Evolutionary conservation across 2,888 invertebrate genomes (phyloP), one percentile per base, ranked within the genome.

Genomic region (Sycophila texana): DNA sequence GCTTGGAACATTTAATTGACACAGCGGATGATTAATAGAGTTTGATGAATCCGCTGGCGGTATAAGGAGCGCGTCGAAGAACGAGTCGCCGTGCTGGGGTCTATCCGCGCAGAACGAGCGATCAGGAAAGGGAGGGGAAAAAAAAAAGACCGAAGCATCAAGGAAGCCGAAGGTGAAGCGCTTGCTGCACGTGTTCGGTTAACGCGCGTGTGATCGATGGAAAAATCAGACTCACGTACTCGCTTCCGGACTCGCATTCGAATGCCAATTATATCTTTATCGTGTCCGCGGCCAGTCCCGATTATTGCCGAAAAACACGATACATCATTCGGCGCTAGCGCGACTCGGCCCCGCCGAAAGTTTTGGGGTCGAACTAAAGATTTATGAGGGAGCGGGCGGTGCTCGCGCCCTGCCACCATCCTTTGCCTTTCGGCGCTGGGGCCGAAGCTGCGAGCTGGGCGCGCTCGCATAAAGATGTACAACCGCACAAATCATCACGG

Each of bases 181-280:
- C 13, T 55, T 53, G 22, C 16, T n/a, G 22, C 68, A 49, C 22
- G 39, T 47, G 49, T 22, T 12, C 20, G 49, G 10, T 30, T 58
- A 51, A 47, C 20, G 61, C n/a, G 22, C 7, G 26, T 26, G 65
- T 74, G 79, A 79, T 75, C 60, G 75, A 79, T 74, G 65, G 60
- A 72, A 71, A 61, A 72, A 49, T 39, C 10, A 58, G 13, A 26
- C 20, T 14, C 14, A 39, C 39, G 16, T 39, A 10, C 14, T 5
- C 60, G 72, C 58, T 72, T 68, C 68, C 74, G 61, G n/a, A 12
- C 18, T 65, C 57, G 60, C 65, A 74, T 73, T 74, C 61, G 71
- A 74, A 71, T 76, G 74, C 83, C 84, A 86, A 86, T 87, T 86
- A 85, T 82, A 84, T 84, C 83, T 86, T 86, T 86, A 85, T 86